Conservation (phyloP, 2,888 invertebrate species). For the Autographa pulchrina region DNA sequence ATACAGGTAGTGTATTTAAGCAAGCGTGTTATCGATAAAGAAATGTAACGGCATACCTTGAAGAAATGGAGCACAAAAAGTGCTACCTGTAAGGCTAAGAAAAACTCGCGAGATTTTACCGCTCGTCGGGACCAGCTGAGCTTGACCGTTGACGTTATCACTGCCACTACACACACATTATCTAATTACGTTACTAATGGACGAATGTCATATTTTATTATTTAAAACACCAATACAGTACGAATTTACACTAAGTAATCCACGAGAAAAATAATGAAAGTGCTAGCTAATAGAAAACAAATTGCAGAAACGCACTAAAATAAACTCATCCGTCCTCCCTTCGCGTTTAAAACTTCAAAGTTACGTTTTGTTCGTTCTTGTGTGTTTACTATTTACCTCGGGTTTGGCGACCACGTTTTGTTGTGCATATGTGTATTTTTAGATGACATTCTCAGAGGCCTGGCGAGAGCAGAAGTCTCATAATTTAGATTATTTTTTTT, state of each 20-base stretch:
- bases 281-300: conserved; percentile 62
- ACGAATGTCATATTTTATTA: conserved; percentile 31
- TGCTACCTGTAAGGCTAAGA: conserved; percentile 80
- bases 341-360: conserved; percentile 69
- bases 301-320: conserved; percentile 57
- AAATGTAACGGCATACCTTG: conserved; percentile 86
- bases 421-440: neutral
- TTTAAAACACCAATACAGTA: conserved; percentile 29
- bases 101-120: conserved; percentile 87
- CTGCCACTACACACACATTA: conserved; percentile 68
- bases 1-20: conserved; percentile 44
- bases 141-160: conserved; percentile 86
- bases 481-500: no score
- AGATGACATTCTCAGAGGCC: neutral
- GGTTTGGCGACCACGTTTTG: conserved; percentile 16
- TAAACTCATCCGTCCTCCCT: conserved; percentile 58
- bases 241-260: conserved; percentile 37
- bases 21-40: conserved; percentile 63
- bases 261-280: conserved; percentile 41
- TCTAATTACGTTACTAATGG: conserved; percentile 39
- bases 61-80: conserved; percentile 85
- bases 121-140: conserved; percentile 87
- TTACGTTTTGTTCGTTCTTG: conserved; percentile 61
- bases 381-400: conserved; percentile 6
- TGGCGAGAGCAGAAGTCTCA: no score